Conservation (phyloP, 2,888 invertebrate species). For the Acronicta aceris region DNA sequence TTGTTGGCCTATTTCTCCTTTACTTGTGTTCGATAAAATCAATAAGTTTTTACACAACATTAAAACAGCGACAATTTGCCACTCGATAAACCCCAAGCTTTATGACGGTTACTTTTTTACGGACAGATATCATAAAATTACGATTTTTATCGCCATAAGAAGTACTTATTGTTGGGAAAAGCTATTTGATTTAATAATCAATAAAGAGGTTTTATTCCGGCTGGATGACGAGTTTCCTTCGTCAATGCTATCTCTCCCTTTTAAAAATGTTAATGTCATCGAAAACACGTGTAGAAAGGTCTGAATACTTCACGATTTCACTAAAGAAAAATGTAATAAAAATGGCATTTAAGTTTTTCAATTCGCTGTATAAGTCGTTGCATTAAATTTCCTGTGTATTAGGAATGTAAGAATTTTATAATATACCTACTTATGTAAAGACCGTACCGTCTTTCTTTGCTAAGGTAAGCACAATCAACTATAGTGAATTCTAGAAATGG, state of each 20-base stretch:
- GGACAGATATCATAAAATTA: slow-evolving; percentile 51
- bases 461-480: background rate
- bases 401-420: background rate
- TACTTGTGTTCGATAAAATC: slow-evolving; percentile 34
- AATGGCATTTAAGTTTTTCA: background rate
- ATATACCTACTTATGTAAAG: background rate
- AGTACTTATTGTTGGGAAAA: slow-evolving; percentile 12
- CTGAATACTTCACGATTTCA: slow-evolving; percentile 8
- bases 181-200: slow-evolving; percentile 34
- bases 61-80: slow-evolving; percentile 58
- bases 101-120: slow-evolving; percentile 55
- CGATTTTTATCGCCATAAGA: slow-evolving; percentile 48
- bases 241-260: slow-evolving; percentile 5
- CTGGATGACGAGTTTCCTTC: slow-evolving; percentile 26
- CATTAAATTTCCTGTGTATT: background rate
- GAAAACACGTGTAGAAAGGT: slow-evolving; percentile 7
- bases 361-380: background rate
- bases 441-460: background rate
- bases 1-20: slow-evolving; percentile 6
- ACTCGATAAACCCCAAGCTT: slow-evolving; percentile 58
- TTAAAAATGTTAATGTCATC: slow-evolving; percentile 38
- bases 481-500: no score
- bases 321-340: slow-evolving; percentile 10
- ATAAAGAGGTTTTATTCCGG: slow-evolving; percentile 50
- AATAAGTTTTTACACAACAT: slow-evolving; percentile 33